Evolutionary conservation across 2,797 vertebrate genomes (phyloP), one percentile per base, ranked within the genome.

Genomic region (Halcyon leucocephala): DNA sequence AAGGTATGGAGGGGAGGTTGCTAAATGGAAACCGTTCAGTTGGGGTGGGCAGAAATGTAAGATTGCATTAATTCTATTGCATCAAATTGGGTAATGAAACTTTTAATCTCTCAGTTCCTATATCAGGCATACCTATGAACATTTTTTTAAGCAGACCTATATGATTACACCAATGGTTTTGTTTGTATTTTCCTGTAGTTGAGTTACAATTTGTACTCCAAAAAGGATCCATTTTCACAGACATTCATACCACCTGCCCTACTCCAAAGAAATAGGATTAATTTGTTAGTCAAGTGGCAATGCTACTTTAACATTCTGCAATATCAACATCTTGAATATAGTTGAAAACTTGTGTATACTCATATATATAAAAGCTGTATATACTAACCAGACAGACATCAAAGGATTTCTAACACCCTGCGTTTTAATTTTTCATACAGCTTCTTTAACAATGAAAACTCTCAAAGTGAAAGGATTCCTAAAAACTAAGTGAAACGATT

Each of bases 221-320:
- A 66, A 93, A 91, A 49, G 18, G 64, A 92, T 81, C 64, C 13
- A 61, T 91, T 95, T 95, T 54, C 44, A 91, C 22, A 89, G 79
- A 65, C 73, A 82, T 42, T 84, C 39, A 58, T 15, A 79, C 15
- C 74, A 86, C 88, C 28, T 20, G 35, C 67, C 67, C 76, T 7
- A n/a, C 8, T 77, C 29, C 37, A 89, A 72, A 82, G 57, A 54
- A 60, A 65, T 4, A 73, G 42, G 48, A 62, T 24, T 61, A 54
- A 82, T 41, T 64, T 82, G 37, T 67, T 66, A 90, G 94, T 88
- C 51, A 39, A 93, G 65, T 14, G 28, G 19, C 89, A 93, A 93
- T 54, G 95, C 82, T 71, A 95, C 33, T 82, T 95, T 70, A 64
- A 91, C 54, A 74, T 29, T 55, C 79, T 95, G 83, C 77, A 90